Evolutionary conservation across 1,140 invertebrate genomes (phyloP).

Genomic region (Sesamia nonagrioides): DNA sequence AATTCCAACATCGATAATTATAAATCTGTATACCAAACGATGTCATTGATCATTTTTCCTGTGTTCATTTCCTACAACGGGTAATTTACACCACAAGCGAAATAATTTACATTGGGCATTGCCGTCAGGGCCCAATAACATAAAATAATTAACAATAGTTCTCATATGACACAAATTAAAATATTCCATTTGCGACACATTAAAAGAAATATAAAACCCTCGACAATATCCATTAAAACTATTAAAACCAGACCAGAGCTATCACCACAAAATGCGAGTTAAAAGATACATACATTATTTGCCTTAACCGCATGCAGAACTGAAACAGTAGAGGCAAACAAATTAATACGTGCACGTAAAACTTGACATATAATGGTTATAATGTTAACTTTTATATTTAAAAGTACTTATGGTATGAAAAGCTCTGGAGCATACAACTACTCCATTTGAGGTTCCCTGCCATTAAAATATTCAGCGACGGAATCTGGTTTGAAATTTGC

Average conservation of each 20-base stretch:
- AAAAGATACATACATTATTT: conserved; percentile 40
- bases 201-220: conserved; percentile 34
- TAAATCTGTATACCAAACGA: too few species aligned
- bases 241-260: conserved; percentile 22
- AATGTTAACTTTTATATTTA: conserved; percentile 40
- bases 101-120: too few species aligned
- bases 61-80: too few species aligned
- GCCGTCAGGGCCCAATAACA: too few species aligned
- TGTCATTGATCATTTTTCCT: too few species aligned
- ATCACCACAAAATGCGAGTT: conserved; percentile 29
- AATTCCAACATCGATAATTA: too few species aligned
- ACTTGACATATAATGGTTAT: conserved; percentile 34
- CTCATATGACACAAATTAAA: conserved; percentile 19
- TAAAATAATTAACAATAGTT: too few species aligned
- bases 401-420: conserved; percentile 32
- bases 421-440: conserved; percentile 26
- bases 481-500: conserved; percentile 12
- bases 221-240: conserved; percentile 38
- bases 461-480: conserved; percentile 31
- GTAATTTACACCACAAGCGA: too few species aligned
- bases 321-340: not conserved
- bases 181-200: conserved; percentile 19
- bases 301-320: conserved; percentile 3
- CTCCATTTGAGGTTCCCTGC: conserved; percentile 27
- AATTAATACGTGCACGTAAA: conserved; percentile 33